phyloP scores from a whole-genome alignment of 2,113 vertebrate species.

The Diphyllodes magnificus region DNA sequence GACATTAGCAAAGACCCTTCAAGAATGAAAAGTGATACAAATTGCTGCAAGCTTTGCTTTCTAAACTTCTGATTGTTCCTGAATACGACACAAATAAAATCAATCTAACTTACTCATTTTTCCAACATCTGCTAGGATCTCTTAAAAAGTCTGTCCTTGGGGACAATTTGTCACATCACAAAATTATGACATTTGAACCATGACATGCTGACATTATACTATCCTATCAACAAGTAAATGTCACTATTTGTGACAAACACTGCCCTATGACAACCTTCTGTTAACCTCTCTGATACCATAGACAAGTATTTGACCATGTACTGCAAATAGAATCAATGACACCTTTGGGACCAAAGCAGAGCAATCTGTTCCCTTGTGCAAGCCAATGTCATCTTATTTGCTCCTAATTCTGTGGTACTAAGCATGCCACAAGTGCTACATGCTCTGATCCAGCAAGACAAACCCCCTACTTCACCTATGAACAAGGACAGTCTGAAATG shows the following conservation, averaged over 20 bases:
- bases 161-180: background rate
- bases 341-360: background rate
- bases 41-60: constrained; percentile 7
- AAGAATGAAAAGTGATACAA: constrained; percentile 14
- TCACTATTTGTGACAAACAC: background rate
- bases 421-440: background rate
- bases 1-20: constrained; percentile 18
- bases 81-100: background rate
- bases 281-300: background rate
- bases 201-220: background rate
- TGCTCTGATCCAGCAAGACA: background rate
- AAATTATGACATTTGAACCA: constrained; percentile 6
- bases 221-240: background rate
- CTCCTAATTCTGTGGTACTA: background rate
- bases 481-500: background rate
- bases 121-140: background rate
- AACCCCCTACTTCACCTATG: background rate
- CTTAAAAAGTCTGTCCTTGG: background rate
- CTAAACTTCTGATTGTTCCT: background rate
- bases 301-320: background rate
- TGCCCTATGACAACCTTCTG: background rate
- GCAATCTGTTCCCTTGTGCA: background rate
- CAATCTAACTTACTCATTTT: background rate
- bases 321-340: background rate
- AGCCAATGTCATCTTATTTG: background rate